phyloP scores from a whole-genome alignment of 2,113 vertebrate species.

The Chloropsis cyanopogon region DNA sequence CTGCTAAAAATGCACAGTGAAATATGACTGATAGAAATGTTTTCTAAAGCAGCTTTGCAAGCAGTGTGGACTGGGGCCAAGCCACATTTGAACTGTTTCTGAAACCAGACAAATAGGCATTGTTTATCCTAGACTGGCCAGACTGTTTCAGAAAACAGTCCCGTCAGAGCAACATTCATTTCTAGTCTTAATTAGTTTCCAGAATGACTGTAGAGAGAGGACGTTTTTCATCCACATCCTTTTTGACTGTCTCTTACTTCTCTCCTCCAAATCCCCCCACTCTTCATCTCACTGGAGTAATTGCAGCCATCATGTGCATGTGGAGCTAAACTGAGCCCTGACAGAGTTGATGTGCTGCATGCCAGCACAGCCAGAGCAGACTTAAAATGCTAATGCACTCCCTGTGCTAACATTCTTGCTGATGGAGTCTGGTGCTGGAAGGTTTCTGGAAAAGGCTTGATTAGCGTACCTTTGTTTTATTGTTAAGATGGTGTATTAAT shows the following conservation, averaged over 20 bases:
- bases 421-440: background rate
- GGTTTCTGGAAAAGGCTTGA: background rate
- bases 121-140: constrained; percentile 46
- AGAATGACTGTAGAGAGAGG: background rate
- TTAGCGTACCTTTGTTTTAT: background rate
- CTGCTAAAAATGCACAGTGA: background rate
- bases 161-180: background rate
- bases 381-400: background rate
- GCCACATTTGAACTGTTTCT: constrained; percentile 24
- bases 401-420: background rate
- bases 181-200: constrained; percentile 15
- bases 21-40: background rate
- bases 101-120: constrained; percentile 28
- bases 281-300: background rate
- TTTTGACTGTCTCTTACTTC: background rate
- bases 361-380: background rate
- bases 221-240: background rate
- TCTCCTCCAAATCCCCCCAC: background rate
- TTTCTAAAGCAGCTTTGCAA: background rate
- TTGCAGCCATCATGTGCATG: background rate
- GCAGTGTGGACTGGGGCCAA: constrained; percentile 9
- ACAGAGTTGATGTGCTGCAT: background rate
- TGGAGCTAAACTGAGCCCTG: background rate
- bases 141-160: constrained; percentile 9
- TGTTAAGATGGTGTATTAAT: background rate